A percentile compares a stretch with the other conserved stretches of the same genome.
phyloP scores from a whole-genome alignment of 2,888 invertebrate genomes.

The Laspeyria flexula region DNA sequence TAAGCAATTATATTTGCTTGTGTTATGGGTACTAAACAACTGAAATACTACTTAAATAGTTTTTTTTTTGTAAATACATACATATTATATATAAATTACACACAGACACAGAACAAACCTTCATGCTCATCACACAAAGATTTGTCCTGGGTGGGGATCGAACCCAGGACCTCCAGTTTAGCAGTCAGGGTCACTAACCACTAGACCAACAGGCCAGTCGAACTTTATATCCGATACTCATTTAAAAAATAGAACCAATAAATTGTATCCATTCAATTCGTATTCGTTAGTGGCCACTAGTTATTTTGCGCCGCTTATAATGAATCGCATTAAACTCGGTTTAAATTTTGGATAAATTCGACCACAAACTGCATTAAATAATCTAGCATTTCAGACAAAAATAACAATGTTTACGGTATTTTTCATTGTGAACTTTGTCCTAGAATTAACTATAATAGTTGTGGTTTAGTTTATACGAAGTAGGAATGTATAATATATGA shows the following conservation, averaged over 20 bases:
- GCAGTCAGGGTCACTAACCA: conserved; percentile 9
- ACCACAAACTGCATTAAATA: conserved; percentile 25
- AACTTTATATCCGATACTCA: conserved; percentile 2
- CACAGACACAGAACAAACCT: no score
- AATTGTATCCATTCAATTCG: conserved; percentile 23
- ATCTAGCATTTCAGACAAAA: conserved; percentile 9
- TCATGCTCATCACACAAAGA: no score
- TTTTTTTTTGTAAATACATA: no score
- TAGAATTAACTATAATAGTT: conserved; percentile 6
- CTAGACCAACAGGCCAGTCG: conserved; percentile 5
- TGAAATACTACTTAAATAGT: no score
- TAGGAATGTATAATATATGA: no score
- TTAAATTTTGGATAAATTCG: conserved; percentile 10
- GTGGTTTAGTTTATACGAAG: conserved; percentile 5
- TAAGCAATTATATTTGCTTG: no score
- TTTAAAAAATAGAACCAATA: conserved; percentile 24
- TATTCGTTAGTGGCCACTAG: conserved; percentile 22
- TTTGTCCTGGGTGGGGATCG: no score
- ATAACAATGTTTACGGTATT: conserved; percentile 12
- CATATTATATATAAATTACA: no score
- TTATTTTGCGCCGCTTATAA: conserved; percentile 27
- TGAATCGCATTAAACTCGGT: conserved; percentile 30
- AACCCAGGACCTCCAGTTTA: no score
- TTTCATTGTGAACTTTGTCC: conserved; percentile 10
- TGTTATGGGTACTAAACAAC: no score